Conservation (phyloP, 2,888 invertebrate genomes). For the Dolomedes plantarius region DNA sequence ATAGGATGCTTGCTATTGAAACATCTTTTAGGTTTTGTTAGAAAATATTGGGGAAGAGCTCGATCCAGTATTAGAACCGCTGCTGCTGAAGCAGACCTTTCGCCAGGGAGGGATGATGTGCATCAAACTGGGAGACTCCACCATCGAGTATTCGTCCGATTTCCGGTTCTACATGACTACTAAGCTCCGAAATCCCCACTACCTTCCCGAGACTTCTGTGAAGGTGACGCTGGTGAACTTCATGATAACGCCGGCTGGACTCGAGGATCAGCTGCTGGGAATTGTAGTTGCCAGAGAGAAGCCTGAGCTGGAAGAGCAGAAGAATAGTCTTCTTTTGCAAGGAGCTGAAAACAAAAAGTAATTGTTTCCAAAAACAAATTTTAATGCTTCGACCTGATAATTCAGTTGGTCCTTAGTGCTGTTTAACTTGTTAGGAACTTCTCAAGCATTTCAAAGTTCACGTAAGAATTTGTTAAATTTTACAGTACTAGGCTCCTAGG, state of each 20-base stretch:
- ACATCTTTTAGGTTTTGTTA: conserved; percentile 80
- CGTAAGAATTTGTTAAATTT: neutral
- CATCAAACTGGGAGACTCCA: conserved; percentile 78
- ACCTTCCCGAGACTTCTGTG: conserved; percentile 78
- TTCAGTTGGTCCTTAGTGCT: neutral
- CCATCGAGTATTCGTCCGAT: conserved; percentile 78
- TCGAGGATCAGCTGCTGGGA: conserved; percentile 78
- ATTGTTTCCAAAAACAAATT: neutral
- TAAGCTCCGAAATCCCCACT: conserved; percentile 78
- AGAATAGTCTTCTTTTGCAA: conserved; percentile 78
- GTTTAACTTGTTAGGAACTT: no score
- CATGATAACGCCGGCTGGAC: conserved; percentile 79
- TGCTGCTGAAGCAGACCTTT: conserved; percentile 91
- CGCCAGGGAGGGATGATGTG: conserved; percentile 83
- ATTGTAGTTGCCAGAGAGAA: conserved; percentile 78
- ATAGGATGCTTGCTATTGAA: no score
- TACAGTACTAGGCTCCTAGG: no score
- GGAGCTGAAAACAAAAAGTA: conserved; percentile 78
- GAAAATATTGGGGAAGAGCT: conserved; percentile 95
- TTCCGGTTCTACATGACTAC: conserved; percentile 79
- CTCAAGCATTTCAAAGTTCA: no score
- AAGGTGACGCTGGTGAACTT: conserved; percentile 79
- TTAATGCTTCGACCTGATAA: no score
- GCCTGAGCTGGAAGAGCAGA: conserved; percentile 79
- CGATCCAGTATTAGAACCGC: conserved; percentile 92